phyloP scores from a whole-genome alignment of 2,888 invertebrate genomes.

The Eupeodes latifasciatus region DNA sequence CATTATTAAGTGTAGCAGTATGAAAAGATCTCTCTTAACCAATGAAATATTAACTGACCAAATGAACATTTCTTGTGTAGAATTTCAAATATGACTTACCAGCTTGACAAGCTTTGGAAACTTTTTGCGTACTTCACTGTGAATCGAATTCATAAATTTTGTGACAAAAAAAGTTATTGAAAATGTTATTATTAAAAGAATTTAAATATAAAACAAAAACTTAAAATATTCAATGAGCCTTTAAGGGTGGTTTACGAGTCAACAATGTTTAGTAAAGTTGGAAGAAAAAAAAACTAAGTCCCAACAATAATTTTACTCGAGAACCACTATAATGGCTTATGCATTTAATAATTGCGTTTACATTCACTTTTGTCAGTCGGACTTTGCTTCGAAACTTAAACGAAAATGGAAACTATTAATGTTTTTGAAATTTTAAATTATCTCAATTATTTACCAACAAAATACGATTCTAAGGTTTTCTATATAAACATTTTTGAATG shows the following conservation, averaged over 20 bases:
- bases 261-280: neutral
- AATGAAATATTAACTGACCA: neutral
- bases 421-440: neutral
- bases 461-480: neutral
- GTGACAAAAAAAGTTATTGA: slow-evolving; percentile 37
- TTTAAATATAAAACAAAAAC: neutral
- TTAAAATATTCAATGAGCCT: neutral
- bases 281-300: neutral
- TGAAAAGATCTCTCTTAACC: too few relatives aligned
- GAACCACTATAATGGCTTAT: neutral
- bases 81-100: slow-evolving; percentile 87
- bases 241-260: neutral
- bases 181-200: neutral
- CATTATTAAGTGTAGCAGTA: too few relatives aligned
- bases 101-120: slow-evolving; percentile 94
- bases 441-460: neutral
- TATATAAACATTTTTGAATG: neutral
- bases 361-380: neutral
- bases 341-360: neutral
- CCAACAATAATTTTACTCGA: neutral
- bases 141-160: slow-evolving; percentile 76
- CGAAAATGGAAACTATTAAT: neutral
- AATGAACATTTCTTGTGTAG: neutral
- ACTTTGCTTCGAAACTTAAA: slow-evolving; percentile 48
- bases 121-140: slow-evolving; percentile 94